Evolutionary conservation across 2,113 vertebrate genomes (phyloP), one percentile per base, ranked within the genome.

Genomic region (Mastomys coucha): DNA sequence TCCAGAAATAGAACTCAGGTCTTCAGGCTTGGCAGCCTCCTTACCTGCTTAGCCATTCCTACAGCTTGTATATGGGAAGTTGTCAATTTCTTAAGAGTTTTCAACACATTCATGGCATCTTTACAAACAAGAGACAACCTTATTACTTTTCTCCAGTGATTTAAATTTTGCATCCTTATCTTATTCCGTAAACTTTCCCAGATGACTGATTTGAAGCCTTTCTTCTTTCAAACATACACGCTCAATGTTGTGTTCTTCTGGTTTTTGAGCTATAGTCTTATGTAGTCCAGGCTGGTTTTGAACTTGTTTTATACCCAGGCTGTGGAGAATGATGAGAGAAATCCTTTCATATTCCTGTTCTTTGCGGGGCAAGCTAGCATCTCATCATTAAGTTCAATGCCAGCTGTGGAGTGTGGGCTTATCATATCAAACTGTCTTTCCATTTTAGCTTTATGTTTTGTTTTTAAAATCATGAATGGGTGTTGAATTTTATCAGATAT

Each of bases 401-500:
- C 77, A 87, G 39, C 45, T 90, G 14, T 60, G 90, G 63, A 7
- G 2, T 85, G 0, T 12, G 72, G 84, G 31, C 65, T 67, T 72
- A 88, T 17, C 86, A 36, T 75, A 60, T 70, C 7, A 60, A 53
- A 11, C 82, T 92, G 28, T 17, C 28, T 92, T 20, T 89, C 3
- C 5, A 82, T 88, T 53, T 82, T 75, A 89, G 16, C 49, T 91
- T 70, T 16, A 76, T 84, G 39, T 78, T 84, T 81, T 56, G 16
- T 56, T 77, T 63, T 36, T 20, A 16, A 36, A 76, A 60, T 63
- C 26, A 22, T 42, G 19, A 95, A 51, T 81, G 13, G 70, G 24
- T 94, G 10, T 69, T 85, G 63, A 65, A 84, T 95, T 84, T 85
- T 20, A 53, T 91, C 26, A 84, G 39, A 51, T 88, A 72, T 91